These are phyloP conservation scores for Mythimna albipuncta DNA, from an alignment of 2,888 invertebrate species.

Conservation along the genomic window DNA sequence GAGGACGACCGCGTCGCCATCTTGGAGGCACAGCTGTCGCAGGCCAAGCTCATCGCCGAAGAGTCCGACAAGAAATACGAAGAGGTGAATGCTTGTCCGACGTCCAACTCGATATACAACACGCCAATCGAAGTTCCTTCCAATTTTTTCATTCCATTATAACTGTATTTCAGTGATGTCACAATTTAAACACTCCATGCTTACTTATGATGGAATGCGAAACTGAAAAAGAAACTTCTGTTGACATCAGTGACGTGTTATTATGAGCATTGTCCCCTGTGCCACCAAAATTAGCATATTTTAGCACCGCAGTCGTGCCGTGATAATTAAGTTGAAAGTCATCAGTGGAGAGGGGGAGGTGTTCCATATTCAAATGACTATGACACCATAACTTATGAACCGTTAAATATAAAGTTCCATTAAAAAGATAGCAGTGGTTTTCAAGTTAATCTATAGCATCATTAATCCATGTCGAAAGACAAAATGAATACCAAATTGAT, in stretches of 20 bases:
- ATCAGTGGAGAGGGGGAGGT: slow-evolving; percentile 37
- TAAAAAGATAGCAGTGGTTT: slow-evolving; percentile 33
- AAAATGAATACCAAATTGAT: slow-evolving; percentile 44
- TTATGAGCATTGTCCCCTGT: slow-evolving; percentile 50
- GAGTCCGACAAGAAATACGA: slow-evolving; percentile 99
- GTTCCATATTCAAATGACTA: slow-evolving; percentile 48
- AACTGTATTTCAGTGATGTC: slow-evolving; percentile 33
- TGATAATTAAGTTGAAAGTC: slow-evolving; percentile 41
- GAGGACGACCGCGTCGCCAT: slow-evolving; percentile 99
- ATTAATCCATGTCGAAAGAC: slow-evolving; percentile 45
- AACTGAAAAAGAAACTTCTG: slow-evolving; percentile 52
- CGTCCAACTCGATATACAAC: slow-evolving; percentile 55
- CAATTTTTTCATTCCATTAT: slow-evolving; percentile 44
- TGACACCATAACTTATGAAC: slow-evolving; percentile 41
- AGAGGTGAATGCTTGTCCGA: slow-evolving; percentile 94
- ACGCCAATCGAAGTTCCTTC: slow-evolving; percentile 48
- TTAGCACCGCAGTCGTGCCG: slow-evolving; percentile 46
- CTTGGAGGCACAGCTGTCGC: slow-evolving; percentile 99
- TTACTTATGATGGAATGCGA: slow-evolving; percentile 55
- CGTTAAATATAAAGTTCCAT: slow-evolving; percentile 34
- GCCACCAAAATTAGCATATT: slow-evolving; percentile 42
- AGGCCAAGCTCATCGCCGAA: slow-evolving; percentile 99
- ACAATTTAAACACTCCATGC: slow-evolving; percentile 15
- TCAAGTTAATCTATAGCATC: slow-evolving; percentile 39
- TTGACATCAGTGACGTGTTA: slow-evolving; percentile 55